phyloP scores from a whole-genome alignment of 2,113 vertebrate species.

The Macrotis lagotis region DNA sequence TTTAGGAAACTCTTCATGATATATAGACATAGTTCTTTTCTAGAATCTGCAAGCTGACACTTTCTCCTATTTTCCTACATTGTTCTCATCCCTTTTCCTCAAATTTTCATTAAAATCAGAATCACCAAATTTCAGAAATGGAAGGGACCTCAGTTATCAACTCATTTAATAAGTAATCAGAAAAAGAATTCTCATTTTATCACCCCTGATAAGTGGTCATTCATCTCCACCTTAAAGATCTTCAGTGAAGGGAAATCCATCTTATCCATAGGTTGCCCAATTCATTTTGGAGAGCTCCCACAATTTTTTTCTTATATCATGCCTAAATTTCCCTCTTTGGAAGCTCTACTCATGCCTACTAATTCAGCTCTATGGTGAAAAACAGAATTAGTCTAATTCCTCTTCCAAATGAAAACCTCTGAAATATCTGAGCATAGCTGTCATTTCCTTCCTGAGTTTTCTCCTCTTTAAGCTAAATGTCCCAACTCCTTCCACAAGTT shows the following conservation, averaged over 20 bases:
- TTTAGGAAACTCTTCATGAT: no score
- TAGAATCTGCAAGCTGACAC: no score
- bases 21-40: no score
- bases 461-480: no score
- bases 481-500: no score
- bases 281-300: background rate
- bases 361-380: background rate
- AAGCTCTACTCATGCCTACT: background rate
- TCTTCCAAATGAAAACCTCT: background rate
- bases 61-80: no score
- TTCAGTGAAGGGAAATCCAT: background rate
- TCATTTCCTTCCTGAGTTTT: background rate
- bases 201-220: background rate
- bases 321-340: background rate
- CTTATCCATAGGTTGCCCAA: background rate
- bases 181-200: background rate
- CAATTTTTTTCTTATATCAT: background rate
- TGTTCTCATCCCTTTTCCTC: no score
- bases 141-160: background rate
- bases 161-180: background rate
- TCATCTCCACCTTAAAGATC: background rate
- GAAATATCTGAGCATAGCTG: no score
- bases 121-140: background rate
- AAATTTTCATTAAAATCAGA: no score
- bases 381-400: background rate